These are phyloP conservation scores for Channa striata DNA, from an alignment of 2,797 vertebrate species.

Conservation along the genomic window DNA sequence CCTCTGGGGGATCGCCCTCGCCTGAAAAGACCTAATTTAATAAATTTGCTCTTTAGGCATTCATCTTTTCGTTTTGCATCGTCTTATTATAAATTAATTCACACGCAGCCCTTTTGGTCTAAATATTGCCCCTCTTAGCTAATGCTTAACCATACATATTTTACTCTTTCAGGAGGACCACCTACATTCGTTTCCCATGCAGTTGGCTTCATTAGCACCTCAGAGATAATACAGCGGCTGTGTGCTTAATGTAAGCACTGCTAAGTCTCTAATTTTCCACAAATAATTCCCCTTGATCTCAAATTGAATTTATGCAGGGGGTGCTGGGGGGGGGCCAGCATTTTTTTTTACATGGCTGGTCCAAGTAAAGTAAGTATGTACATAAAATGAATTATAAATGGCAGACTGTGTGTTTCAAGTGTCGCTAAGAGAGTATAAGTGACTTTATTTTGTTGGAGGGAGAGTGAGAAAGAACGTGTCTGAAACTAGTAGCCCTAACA, in stretches of 20 bases:
- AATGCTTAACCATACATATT: conserved; percentile 83
- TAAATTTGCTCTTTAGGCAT: conserved; percentile 87
- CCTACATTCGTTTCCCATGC: conserved; percentile 81
- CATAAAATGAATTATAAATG: conserved; percentile 83
- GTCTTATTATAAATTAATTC: conserved; percentile 84
- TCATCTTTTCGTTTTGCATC: conserved; percentile 81
- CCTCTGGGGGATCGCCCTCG: conserved; percentile 76
- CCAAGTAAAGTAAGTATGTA: conserved; percentile 80
- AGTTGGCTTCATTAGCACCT: conserved; percentile 84
- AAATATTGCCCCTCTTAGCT: conserved; percentile 84
- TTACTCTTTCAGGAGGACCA: conserved; percentile 82
- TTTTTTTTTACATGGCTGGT: conserved; percentile 70
- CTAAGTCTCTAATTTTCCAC: conserved; percentile 84
- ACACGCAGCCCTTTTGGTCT: conserved; percentile 74
- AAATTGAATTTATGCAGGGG: conserved; percentile 78
- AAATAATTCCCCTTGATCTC: conserved; percentile 88
- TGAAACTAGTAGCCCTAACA: not conserved
- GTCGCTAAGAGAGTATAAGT: conserved; percentile 47
- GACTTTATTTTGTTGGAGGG: conserved; percentile 46
- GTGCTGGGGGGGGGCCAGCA: conserved; percentile 31
- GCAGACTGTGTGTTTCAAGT: conserved; percentile 54
- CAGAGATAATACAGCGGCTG: conserved; percentile 79
- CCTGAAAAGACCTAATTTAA: conserved; percentile 87
- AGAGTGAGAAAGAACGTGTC: not conserved
- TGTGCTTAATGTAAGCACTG: conserved; percentile 82